Conservation (phyloP, 2,888 invertebrate species). For the Eristalinus sepulchralis region DNA sequence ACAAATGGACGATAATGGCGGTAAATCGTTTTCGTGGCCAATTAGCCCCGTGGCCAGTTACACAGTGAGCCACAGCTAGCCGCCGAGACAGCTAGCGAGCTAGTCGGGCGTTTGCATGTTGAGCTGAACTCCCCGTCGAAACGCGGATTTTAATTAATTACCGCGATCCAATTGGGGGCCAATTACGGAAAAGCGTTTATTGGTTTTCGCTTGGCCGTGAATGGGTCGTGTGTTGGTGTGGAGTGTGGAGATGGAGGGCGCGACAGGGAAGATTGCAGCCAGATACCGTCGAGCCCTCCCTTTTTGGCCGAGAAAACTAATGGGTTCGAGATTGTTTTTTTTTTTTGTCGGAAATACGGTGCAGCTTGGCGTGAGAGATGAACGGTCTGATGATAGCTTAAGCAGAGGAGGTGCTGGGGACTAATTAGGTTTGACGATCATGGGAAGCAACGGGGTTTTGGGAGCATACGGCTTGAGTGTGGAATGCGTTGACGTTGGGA, state of each 20-base stretch:
- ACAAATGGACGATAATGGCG: constrained; percentile 68
- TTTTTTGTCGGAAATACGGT: not conserved
- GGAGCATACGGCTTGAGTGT: not conserved
- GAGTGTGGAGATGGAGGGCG: not conserved
- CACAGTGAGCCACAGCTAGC: too few relatives aligned
- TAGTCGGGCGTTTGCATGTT: constrained; percentile 39
- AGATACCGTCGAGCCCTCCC: not conserved
- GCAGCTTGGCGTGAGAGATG: not conserved
- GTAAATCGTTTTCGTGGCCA: constrained; percentile 67
- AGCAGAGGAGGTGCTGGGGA: not conserved
- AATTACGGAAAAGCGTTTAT: constrained; percentile 50
- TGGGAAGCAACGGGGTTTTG: not conserved
- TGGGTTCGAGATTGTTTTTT: not conserved
- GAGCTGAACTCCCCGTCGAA: constrained; percentile 19
- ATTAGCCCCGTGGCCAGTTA: constrained; percentile 64
- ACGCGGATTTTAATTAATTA: constrained; percentile 65
- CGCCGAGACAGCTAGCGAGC: not conserved
- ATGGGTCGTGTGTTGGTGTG: not conserved
- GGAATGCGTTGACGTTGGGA: not conserved
- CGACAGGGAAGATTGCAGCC: not conserved
- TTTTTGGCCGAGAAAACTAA: not conserved
- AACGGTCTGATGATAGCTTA: not conserved
- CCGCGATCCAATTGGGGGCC: constrained; percentile 56
- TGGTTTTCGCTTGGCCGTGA: constrained; percentile 34
- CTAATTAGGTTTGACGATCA: not conserved